Evolutionary conservation across 1,140 invertebrate genomes (phyloP), one percentile per base, ranked within the genome.

Genomic region (Bombus waltoni): DNA sequence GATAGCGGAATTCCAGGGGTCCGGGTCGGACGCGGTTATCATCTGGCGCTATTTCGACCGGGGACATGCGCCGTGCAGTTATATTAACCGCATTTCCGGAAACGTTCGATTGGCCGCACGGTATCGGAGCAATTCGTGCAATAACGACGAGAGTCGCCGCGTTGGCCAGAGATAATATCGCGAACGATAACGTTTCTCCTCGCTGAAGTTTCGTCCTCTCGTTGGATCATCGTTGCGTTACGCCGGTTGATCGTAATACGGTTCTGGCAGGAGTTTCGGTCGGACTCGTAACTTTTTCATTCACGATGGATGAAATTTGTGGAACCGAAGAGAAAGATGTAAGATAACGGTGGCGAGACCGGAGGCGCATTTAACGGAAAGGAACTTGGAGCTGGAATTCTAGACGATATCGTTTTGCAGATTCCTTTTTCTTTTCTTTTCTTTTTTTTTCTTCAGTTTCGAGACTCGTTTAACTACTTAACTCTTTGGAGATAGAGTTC

Each of bases 41-140:
- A 47, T 70, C 84, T 10, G 38, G 18, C n/a, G 44, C 75, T 83
- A 15, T 70, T 59, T 62, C 68, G 28, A 25, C 32, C 66, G 47
- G 68, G 53, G 59, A 62, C n/a, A 73, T 38, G 57, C 59, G 25
- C 59, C 62, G 59, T 62, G 35, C 83, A 83, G 79, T 88, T 83
- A 81, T 86, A 88, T 88, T 89, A 88, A 89, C 84, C 81, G 38
- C 76, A 66, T 47, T 81, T 76, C 73, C 73, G 40, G 83, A 40
- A 77, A 85, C 38, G 40, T 66, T 75, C 84, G 84, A 85, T 81
- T 9, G n/a, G 62, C 15, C 28, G 9, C 38, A 40, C 15, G 62
- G 59, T 66, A 84, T 82, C 42, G 59, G 47, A 73, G n/a, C 47
- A 59, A 81, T 81, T 73, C 25, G 32, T 40, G 44, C 42, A 83